These are phyloP conservation scores for Zapus hudsonius DNA, from an alignment of 2,113 vertebrate genomes.

Conservation along the genomic window DNA sequence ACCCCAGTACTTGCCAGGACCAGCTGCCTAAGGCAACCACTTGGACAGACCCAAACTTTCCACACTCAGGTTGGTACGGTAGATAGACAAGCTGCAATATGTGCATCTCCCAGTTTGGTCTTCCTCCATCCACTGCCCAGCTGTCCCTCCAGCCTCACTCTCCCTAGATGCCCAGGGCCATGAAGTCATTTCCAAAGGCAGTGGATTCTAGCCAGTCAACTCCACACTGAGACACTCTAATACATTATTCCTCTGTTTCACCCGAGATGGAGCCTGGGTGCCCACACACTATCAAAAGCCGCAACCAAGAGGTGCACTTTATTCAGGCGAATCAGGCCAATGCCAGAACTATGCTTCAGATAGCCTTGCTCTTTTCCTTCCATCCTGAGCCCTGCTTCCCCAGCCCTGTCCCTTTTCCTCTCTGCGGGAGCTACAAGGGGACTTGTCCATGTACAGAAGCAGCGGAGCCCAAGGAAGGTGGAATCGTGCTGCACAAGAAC, in stretches of 20 bases:
- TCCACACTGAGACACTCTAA: constrained; percentile 64
- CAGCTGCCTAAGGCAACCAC: neutral
- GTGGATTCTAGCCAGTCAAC: constrained; percentile 48
- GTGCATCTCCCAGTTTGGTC: neutral
- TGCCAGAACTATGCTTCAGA: neutral
- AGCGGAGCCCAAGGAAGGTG: neutral
- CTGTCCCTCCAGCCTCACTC: neutral
- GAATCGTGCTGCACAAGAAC: neutral
- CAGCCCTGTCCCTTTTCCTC: neutral
- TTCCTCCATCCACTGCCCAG: neutral
- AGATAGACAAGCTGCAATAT: fast-evolving
- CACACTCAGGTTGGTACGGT: no score
- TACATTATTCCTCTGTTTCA: constrained; percentile 44
- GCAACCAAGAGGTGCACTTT: neutral
- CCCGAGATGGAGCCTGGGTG: neutral
- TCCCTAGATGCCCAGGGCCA: neutral
- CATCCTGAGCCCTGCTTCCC: fast-evolving
- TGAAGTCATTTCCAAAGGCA: constrained; percentile 50
- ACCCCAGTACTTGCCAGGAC: neutral
- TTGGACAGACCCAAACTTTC: neutral
- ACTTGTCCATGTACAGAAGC: neutral
- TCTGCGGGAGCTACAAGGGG: neutral
- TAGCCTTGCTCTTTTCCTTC: constrained; percentile 34
- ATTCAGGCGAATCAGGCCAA: neutral
- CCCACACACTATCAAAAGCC: constrained; percentile 12